Percentiles rank a stretch among this genome's conserved stretches.
Evolutionary conservation across 2,113 vertebrate genomes (phyloP).

Genomic region (Forbesichthys agassizii): DNA sequence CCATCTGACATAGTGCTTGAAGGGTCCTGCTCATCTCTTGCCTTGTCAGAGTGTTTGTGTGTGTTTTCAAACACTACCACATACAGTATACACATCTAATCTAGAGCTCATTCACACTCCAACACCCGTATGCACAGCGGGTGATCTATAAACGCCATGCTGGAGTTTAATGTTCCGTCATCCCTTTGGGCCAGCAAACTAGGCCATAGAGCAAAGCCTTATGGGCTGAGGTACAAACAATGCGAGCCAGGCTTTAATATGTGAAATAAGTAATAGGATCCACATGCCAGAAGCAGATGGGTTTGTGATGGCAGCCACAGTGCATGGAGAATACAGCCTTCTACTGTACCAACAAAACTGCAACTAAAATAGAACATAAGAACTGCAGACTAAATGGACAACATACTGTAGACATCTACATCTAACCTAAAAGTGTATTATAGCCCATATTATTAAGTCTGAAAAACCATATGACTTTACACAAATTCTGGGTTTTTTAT

Average conservation of each 20-base stretch:
- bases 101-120: not conserved
- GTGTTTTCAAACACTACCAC: not conserved
- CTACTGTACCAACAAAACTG: conserved; percentile 20
- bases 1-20: conserved; percentile 13
- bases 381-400: conserved; percentile 2
- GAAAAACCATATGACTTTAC: not conserved
- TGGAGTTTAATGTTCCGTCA: conserved; percentile 41
- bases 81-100: not conserved
- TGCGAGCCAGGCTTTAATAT: conserved; percentile 38
- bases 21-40: not conserved
- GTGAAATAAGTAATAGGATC: conserved; percentile 37
- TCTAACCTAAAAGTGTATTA: conserved; percentile 3
- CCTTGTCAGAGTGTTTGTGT: not conserved
- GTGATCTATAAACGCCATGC: conserved; percentile 68
- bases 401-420: not conserved
- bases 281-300: conserved; percentile 48
- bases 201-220: conserved; percentile 27
- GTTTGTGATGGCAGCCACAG: conserved; percentile 55
- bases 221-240: conserved; percentile 17
- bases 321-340: conserved; percentile 50
- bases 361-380: conserved; percentile 14
- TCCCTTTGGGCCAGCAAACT: conserved; percentile 49
- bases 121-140: conserved; percentile 8
- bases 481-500: not conserved
- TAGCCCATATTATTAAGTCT: not conserved